Evolutionary conservation across 2,113 vertebrate species (phyloP), one percentile per base, ranked within the genome.

Genomic region (Otis tarda): DNA sequence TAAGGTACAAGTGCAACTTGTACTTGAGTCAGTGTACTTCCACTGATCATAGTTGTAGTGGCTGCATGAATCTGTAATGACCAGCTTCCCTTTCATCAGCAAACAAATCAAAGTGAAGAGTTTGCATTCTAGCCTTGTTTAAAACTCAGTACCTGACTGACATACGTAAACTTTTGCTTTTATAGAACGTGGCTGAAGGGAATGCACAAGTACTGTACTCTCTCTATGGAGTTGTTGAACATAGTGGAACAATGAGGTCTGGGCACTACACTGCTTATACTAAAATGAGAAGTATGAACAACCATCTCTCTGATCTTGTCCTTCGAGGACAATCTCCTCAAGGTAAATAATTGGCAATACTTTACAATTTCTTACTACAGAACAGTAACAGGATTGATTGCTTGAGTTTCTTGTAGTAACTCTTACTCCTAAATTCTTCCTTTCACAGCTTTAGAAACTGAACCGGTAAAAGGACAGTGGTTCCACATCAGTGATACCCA

Each of bases 231-330:
- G 97, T 99, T 14, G 99, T 99, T 60, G 99, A 99, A 87, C 99
- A 99, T 87, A 99, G 99, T 14, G 99, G 99, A 37, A 99, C 99
- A 12, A 99, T 99, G 99, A 98, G 99, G 59, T 99, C 98, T 3
- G 99, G 99, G n/a, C 99, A 99, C 95, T 99, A 99, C 96, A 99
- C 99, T 9, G 99, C 99, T 12, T 99, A 99, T 17, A 98, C 99
- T 73, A 99, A 99, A 98, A 97, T 97, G 35, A 98, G 98, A 77
- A 82, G 74, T 47, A 94, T 98, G 3, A 98, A 95, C 60, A 96
- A 77, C 30, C 92, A 59, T 9, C 96, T 98, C 75, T 97, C 96
- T 70, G 86, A 97, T 37, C 90, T 98, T 86, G 96, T 98, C 73
- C 96, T 98, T 56, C 98, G 96, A 3, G 98, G 98, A 67, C 80